Conservation (phyloP, 1,140 invertebrate species). For the Lethrus apterus region DNA sequence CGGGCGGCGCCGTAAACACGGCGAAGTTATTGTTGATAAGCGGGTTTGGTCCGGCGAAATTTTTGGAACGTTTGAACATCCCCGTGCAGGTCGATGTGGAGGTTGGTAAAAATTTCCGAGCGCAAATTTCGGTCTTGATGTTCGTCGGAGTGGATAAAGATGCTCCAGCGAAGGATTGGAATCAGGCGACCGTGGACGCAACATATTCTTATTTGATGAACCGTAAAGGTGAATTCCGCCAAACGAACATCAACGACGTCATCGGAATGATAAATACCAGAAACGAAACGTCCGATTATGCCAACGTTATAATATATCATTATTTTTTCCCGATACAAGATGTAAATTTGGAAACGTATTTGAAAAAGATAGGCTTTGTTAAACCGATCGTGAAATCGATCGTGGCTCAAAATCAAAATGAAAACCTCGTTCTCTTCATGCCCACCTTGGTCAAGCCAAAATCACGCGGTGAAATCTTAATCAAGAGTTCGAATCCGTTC, state of each 20-base stretch:
- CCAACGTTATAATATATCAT: neutral
- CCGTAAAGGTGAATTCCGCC: constrained; percentile 1
- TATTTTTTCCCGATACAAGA: neutral
- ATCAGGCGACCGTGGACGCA: neutral
- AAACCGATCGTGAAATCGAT: constrained; percentile 12
- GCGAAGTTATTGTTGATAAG: constrained; percentile 73
- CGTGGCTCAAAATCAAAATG: constrained; percentile 15
- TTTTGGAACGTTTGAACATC: constrained; percentile 42
- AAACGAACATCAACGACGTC: neutral
- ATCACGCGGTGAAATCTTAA: constrained; percentile 49
- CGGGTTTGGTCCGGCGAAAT: constrained; percentile 62
- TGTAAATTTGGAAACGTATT: constrained; percentile 15
- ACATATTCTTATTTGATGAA: constrained; percentile 14
- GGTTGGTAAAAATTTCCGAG: constrained; percentile 37
- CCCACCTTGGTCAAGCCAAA: constrained; percentile 66
- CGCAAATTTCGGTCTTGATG: constrained; percentile 3
- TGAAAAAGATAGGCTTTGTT: constrained; percentile 16
- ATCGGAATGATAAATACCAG: constrained; percentile 3
- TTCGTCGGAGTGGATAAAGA: constrained; percentile 7
- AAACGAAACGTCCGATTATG: neutral
- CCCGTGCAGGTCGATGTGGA: constrained; percentile 39
- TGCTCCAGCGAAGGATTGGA: neutral
- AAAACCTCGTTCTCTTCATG: constrained; percentile 32
- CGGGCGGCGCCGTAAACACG: constrained; percentile 68
- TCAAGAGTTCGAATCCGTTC: constrained; percentile 52